Evolutionary conservation across 2,797 vertebrate genomes (phyloP).

Genomic region (Bufotes viridis): DNA sequence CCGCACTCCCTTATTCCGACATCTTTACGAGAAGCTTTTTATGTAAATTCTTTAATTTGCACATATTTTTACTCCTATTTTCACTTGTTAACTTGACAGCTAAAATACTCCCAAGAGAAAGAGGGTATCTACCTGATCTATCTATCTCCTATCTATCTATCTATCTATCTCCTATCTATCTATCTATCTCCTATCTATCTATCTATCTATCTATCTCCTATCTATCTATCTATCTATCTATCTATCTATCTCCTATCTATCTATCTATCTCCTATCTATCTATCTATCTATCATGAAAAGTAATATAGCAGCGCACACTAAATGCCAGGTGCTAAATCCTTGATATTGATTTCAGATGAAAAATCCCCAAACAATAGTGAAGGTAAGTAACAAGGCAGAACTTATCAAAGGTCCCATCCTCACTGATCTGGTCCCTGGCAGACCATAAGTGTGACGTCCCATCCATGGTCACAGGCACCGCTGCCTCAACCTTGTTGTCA

Average conservation of each 20-base stretch:
- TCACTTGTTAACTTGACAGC: neutral
- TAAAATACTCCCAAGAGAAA: neutral
- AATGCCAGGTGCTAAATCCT: no score
- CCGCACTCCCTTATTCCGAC: constrained; percentile 3
- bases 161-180: neutral
- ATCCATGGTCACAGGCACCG: no score
- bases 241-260: neutral
- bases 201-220: neutral
- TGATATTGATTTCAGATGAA: no score
- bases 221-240: neutral
- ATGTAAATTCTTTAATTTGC: constrained; percentile 41
- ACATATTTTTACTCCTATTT: constrained; percentile 23
- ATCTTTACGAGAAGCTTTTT: constrained; percentile 28
- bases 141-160: neutral
- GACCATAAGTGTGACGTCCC: no score
- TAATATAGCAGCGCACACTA: no score
- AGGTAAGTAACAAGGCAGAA: no score
- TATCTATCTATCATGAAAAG: no score
- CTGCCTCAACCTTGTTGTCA: no score
- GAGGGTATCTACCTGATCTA: neutral
- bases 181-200: neutral
- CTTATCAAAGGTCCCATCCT: no score
- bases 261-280: neutral
- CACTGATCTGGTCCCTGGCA: no score
- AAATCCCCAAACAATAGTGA: no score